Conservation (phyloP, 2,113 vertebrate genomes). For the Oncorhynchus tshawytscha region DNA sequence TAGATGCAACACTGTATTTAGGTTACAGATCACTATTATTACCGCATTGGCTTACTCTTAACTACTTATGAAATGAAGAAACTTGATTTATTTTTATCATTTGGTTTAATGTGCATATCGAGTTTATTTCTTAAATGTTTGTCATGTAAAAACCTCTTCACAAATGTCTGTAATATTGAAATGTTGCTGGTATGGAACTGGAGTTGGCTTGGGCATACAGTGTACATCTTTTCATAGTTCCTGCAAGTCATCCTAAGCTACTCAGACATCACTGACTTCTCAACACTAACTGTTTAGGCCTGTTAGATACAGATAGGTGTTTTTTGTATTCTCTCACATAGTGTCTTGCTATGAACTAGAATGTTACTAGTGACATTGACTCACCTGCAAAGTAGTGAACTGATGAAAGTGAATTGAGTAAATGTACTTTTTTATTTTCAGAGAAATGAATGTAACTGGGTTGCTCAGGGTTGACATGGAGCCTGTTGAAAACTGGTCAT, state of each 20-base stretch:
- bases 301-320: not conserved
- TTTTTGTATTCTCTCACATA: not conserved
- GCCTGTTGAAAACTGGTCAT: slow-evolving; percentile 79
- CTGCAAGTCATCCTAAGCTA: slow-evolving; percentile 42
- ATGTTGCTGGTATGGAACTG: slow-evolving; percentile 59
- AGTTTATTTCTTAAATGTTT: slow-evolving; percentile 50
- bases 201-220: slow-evolving; percentile 8
- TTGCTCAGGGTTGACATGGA: slow-evolving; percentile 89
- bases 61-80: slow-evolving; percentile 65
- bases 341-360: not conserved
- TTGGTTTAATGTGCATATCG: slow-evolving; percentile 60
- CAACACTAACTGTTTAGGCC: slow-evolving; percentile 8
- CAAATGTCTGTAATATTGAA: slow-evolving; percentile 35
- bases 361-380: slow-evolving; percentile 1
- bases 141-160: slow-evolving; percentile 41
- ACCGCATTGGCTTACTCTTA: slow-evolving; percentile 35
- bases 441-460: slow-evolving; percentile 91
- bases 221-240: slow-evolving; percentile 18
- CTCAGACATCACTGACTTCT: slow-evolving; percentile 21
- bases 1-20: slow-evolving; percentile 49
- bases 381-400: slow-evolving; percentile 23
- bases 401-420: slow-evolving; percentile 53
- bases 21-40: slow-evolving; percentile 47
- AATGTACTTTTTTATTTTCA: slow-evolving; percentile 77
- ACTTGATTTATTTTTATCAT: slow-evolving; percentile 58